phyloP scores from a whole-genome alignment of 2,888 invertebrate genomes.

The Syrphus vitripennis region DNA sequence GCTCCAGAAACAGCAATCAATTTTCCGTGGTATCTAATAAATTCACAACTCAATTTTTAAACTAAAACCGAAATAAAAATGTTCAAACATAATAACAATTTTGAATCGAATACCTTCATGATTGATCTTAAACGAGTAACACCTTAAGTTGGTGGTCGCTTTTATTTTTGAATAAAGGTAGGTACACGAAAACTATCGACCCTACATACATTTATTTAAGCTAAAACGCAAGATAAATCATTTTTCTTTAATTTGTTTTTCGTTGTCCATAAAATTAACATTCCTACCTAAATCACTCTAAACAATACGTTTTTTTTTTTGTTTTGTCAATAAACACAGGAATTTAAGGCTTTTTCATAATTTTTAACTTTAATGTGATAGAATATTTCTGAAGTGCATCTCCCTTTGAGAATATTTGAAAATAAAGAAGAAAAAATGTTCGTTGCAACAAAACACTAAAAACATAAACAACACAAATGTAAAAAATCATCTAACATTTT shows the following conservation, averaged over 20 bases:
- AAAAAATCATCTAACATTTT: not conserved
- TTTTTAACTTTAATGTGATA: conserved; percentile 40
- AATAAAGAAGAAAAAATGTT: conserved; percentile 54
- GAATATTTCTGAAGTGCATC: conserved; percentile 60
- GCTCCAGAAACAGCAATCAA: too few species aligned
- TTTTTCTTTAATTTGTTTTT: conserved; percentile 34
- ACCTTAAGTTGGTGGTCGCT: too few species aligned
- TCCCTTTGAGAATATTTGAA: conserved; percentile 42
- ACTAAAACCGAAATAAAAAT: too few species aligned
- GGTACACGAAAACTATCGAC: too few species aligned
- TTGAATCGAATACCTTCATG: too few species aligned
- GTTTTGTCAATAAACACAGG: not conserved
- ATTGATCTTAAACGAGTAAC: too few species aligned
- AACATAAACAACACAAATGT: not conserved
- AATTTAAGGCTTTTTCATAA: conserved; percentile 49
- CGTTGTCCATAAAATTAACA: not conserved
- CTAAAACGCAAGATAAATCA: conserved; percentile 54
- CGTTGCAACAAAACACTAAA: conserved; percentile 9
- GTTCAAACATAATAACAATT: too few species aligned
- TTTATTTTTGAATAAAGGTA: not conserved
- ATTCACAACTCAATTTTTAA: too few species aligned
- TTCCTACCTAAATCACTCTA: too few species aligned
- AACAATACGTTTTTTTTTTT: conserved; percentile 36
- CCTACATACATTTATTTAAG: conserved; percentile 28
- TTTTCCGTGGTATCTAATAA: too few species aligned